Percentiles rank a stretch among this genome's conserved stretches.
Conservation (phyloP, 2,888 invertebrate species). For the Coleophora flavipennella region DNA sequence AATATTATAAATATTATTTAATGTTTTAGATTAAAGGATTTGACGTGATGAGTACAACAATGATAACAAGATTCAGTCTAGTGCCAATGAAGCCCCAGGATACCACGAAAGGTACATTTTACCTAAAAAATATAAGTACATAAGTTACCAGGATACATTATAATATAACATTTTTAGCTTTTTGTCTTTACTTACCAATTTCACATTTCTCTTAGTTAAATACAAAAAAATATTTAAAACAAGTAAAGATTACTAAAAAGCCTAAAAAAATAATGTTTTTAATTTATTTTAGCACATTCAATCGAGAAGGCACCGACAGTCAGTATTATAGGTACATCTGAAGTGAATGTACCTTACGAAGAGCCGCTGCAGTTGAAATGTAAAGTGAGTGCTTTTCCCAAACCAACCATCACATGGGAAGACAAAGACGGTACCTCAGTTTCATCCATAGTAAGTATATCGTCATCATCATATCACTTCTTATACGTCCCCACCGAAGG, state of each 20-base stretch:
- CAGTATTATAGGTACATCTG: constrained; percentile 20
- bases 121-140: too few species aligned
- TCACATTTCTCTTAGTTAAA: too few species aligned
- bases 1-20: neutral
- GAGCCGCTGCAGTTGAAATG: constrained; percentile 29
- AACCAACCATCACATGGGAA: constrained; percentile 34
- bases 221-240: too few species aligned
- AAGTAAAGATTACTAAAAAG: too few species aligned
- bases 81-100: constrained; percentile 30
- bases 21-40: constrained; percentile 29
- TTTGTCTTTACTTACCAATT: too few species aligned
- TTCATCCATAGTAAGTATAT: constrained; percentile 21
- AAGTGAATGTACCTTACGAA: constrained; percentile 19
- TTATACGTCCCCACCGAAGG: too few species aligned
- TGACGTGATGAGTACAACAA: constrained; percentile 18
- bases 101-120: constrained; percentile 16
- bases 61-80: constrained; percentile 22
- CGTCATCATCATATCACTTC: too few species aligned
- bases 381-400: constrained; percentile 34
- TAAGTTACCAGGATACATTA: too few species aligned
- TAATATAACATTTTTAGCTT: too few species aligned
- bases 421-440: constrained; percentile 18
- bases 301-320: constrained; percentile 20
- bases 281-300: too few species aligned
- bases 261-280: too few species aligned